phyloP scores from a whole-genome alignment of 2,888 invertebrate species.

The Toxonevra muliebris region DNA sequence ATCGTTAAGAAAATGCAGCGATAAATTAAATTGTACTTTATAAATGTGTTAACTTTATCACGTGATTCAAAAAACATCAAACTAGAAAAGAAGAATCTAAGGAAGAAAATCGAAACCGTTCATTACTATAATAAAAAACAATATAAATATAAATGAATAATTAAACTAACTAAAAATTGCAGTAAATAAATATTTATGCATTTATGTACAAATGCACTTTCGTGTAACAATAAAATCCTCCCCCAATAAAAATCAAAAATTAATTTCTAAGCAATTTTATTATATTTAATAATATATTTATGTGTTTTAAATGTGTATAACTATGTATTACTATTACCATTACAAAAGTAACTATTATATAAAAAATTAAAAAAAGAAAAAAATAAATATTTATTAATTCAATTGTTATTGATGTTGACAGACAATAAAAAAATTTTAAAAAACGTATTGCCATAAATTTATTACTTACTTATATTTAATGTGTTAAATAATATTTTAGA shows the following conservation, averaged over 20 bases:
- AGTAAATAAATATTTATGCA: not conserved
- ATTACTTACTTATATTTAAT: not conserved
- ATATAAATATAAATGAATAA: not conserved
- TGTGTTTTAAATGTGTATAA: constrained; percentile 1
- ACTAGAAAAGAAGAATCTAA: not conserved
- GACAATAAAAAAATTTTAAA: constrained; percentile 19
- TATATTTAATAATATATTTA: not conserved
- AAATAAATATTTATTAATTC: constrained; percentile 16
- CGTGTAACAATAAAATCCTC: too few species aligned
- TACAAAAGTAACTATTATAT: not conserved
- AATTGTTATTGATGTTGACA: constrained; percentile 36
- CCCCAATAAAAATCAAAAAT: not conserved
- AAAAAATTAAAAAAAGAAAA: constrained; percentile 11
- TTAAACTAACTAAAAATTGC: constrained; percentile 4
- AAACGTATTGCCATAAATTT: not conserved
- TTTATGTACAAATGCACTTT: not conserved
- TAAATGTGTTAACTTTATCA: not conserved
- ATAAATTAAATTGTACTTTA: too few species aligned
- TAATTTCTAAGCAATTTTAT: not conserved
- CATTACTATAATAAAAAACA: constrained; percentile 12
- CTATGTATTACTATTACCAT: not conserved
- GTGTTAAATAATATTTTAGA: not conserved
- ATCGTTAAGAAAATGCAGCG: not conserved
- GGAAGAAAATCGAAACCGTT: constrained; percentile 21
- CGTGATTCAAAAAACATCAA: not conserved